These are phyloP conservation scores for Baryphthengus martii DNA, from an alignment of 2,113 vertebrate genomes.

Conservation along the genomic window DNA sequence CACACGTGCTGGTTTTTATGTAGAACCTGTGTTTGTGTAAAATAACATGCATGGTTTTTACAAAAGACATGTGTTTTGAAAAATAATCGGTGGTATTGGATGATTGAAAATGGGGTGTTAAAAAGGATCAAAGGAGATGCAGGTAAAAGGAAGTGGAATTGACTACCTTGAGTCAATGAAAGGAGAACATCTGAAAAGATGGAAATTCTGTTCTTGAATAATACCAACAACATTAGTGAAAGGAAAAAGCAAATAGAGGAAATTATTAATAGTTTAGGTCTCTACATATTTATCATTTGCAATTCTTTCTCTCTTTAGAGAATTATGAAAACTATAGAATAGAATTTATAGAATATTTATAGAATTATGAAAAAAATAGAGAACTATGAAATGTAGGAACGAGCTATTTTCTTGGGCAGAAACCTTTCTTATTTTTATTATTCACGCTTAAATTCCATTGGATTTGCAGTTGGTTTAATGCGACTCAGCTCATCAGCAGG, in stretches of 20 bases:
- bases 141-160: neutral
- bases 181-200: fast-evolving
- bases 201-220: too few relatives aligned
- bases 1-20: neutral
- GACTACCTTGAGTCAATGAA: neutral
- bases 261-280: too few relatives aligned
- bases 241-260: neutral
- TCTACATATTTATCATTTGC: neutral
- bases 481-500: neutral
- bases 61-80: too few relatives aligned
- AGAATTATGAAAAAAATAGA: too few relatives aligned
- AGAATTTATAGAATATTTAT: too few relatives aligned
- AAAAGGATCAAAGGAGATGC: neutral
- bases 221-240: too few relatives aligned
- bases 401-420: neutral
- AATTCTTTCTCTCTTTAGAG: neutral
- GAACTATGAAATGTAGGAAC: neutral
- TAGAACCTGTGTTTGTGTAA: neutral
- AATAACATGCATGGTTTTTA: fast-evolving
- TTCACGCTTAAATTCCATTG: neutral
- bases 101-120: neutral
- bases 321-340: too few relatives aligned
- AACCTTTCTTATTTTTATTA: neutral
- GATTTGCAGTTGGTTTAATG: neutral
- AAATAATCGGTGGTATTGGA: neutral